phyloP scores from a whole-genome alignment of 2,888 invertebrate species.

The Catocala sponsa region DNA sequence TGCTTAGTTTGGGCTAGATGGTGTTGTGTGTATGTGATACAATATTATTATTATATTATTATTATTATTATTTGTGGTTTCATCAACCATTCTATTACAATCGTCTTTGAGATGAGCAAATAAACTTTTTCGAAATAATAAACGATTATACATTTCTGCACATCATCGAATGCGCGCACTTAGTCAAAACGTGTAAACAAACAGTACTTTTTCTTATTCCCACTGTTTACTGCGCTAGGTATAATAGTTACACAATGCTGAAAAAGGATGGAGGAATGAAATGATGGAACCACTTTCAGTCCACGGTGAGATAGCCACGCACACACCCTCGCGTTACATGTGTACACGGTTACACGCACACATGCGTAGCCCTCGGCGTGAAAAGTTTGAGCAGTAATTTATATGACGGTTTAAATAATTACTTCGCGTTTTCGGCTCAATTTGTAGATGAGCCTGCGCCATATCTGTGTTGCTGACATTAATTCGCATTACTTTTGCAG shows the following conservation, averaged over 20 bases:
- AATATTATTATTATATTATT: too few relatives aligned
- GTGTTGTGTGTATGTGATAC: too few relatives aligned
- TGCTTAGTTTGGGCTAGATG: too few relatives aligned
- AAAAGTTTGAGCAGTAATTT: conserved; percentile 88
- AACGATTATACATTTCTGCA: conserved; percentile 1
- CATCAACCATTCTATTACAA: too few relatives aligned
- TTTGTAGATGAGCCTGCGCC: conserved; percentile 83
- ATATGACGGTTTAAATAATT: conserved; percentile 88
- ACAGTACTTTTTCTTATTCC: conserved; percentile 24
- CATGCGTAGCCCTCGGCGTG: conserved; percentile 67
- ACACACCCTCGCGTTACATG: conserved; percentile 55
- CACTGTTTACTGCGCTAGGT: conserved; percentile 59
- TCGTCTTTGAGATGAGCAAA: neutral
- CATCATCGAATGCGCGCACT: conserved; percentile 4
- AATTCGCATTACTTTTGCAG: conserved; percentile 68
- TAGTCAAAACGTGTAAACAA: conserved; percentile 11
- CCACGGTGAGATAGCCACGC: conserved; percentile 69
- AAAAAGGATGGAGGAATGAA: conserved; percentile 84
- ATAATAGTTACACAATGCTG: conserved; percentile 79
- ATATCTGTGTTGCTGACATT: conserved; percentile 76
- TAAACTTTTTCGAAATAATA: neutral
- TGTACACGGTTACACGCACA: conserved; percentile 65
- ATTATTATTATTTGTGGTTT: too few relatives aligned
- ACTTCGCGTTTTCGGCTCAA: conserved; percentile 87
- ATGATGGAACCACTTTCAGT: conserved; percentile 86